Conservation (phyloP, 2,888 invertebrate genomes). For the Danaus chrysippus region DNA sequence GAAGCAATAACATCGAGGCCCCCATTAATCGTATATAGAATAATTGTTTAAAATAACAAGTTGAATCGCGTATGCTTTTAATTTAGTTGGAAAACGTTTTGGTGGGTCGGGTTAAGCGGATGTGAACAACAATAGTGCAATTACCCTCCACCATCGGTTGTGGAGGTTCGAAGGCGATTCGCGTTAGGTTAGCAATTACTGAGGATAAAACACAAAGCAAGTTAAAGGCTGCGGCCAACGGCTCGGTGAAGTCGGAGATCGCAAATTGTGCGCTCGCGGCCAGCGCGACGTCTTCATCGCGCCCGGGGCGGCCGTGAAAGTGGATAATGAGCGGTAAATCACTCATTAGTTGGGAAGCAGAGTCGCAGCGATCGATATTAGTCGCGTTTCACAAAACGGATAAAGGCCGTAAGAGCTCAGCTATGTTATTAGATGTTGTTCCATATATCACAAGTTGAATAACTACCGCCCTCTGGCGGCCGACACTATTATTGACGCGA, state of each 20-base stretch:
- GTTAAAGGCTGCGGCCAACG: conserved; percentile 50
- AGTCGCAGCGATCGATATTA: conserved; percentile 70
- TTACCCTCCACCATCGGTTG: conserved; percentile 66
- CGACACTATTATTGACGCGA: conserved; percentile 66
- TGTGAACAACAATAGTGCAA: conserved; percentile 69
- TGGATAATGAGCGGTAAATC: conserved; percentile 77
- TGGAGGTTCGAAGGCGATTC: conserved; percentile 55
- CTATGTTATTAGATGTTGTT: conserved; percentile 75
- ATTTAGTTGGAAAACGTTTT: conserved; percentile 48
- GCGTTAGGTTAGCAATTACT: conserved; percentile 65
- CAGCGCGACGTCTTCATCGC: conserved; percentile 69
- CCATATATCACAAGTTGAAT: conserved; percentile 76
- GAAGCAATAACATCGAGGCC: conserved; percentile 1
- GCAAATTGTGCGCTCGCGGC: conserved; percentile 70
- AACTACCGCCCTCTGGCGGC: conserved; percentile 69
- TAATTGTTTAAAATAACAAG: conserved; percentile 62
- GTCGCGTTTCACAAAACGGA: conserved; percentile 74
- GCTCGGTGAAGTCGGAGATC: conserved; percentile 45
- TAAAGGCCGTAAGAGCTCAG: conserved; percentile 65
- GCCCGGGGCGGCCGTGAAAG: conserved; percentile 69
- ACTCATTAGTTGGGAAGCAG: conserved; percentile 72
- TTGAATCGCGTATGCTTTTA: conserved; percentile 56
- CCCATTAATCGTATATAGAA: conserved; percentile 2
- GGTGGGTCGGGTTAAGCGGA: conserved; percentile 51
- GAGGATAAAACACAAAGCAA: conserved; percentile 67